Evolutionary conservation across 2,113 vertebrate species (phyloP).

Genomic region (Bambusicola thoracicus): DNA sequence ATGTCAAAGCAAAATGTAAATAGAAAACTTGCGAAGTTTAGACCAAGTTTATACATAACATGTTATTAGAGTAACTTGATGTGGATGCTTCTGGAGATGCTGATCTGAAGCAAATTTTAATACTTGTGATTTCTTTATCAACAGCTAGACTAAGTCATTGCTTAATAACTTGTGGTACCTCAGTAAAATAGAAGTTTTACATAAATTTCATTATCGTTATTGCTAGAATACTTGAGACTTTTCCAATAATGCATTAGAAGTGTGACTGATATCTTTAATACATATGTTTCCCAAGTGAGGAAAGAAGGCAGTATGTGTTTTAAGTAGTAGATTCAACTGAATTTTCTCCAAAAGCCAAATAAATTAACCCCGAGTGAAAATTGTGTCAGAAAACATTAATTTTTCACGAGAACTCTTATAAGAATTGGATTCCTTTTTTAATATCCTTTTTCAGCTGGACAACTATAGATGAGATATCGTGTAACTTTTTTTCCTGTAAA

Average conservation of each 20-base stretch:
- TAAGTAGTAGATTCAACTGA: not conserved
- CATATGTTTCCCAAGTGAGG: not conserved
- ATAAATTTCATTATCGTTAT: not conserved
- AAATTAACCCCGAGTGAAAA: not conserved
- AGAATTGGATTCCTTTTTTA: not conserved
- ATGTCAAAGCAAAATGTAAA: not conserved
- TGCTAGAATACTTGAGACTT: not conserved
- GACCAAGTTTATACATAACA: not conserved
- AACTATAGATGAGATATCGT: not conserved
- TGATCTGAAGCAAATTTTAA: not conserved
- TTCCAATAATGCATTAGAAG: not conserved
- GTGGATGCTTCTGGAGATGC: not conserved
- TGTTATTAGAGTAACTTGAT: not conserved
- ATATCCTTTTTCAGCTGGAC: not conserved
- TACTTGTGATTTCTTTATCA: not conserved
- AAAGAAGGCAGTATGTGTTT: not conserved
- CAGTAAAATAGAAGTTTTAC: not conserved
- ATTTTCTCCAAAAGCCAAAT: not conserved
- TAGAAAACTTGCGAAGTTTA: not conserved
- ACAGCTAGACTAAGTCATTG: not conserved
- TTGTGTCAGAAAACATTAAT: not conserved
- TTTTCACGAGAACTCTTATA: not conserved
- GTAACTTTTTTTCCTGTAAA: not conserved
- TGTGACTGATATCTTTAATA: not conserved
- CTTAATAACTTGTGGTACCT: not conserved